These are phyloP conservation scores for Uria aalge DNA, from an alignment of 2,113 vertebrate species.

Conservation along the genomic window DNA sequence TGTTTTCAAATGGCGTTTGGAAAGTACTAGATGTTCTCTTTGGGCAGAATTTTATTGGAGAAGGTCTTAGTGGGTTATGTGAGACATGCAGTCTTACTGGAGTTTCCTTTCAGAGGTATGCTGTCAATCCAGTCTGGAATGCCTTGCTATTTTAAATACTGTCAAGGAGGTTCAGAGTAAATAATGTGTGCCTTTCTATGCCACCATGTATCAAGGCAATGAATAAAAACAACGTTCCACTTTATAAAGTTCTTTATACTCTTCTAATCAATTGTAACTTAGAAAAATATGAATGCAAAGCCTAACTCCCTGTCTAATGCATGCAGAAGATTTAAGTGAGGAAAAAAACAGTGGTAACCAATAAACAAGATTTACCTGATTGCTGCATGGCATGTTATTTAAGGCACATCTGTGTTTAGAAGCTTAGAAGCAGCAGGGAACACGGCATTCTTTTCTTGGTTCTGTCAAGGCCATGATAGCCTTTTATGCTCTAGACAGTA, in stretches of 20 bases:
- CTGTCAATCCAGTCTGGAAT: neutral
- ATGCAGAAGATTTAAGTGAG: neutral
- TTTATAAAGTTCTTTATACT: neutral
- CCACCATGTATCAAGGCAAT: neutral
- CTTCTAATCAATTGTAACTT: neutral
- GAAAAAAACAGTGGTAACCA: neutral
- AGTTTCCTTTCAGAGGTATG: neutral
- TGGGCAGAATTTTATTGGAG: neutral
- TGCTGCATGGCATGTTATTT: neutral
- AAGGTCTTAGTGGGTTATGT: neutral
- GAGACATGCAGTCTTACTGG: neutral
- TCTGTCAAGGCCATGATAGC: constrained; percentile 17
- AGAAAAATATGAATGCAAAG: constrained; percentile 1
- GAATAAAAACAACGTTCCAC: neutral
- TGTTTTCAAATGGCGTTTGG: rapidly evolving
- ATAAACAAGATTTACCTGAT: constrained; percentile 37
- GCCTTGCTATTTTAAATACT: neutral
- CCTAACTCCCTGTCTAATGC: neutral
- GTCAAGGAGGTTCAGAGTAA: neutral
- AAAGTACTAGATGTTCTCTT: neutral
- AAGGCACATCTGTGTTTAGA: neutral
- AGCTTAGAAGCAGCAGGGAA: neutral
- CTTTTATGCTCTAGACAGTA: neutral
- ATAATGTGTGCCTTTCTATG: neutral
- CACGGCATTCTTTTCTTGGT: neutral